Evolutionary conservation across 2,113 vertebrate species (phyloP), one percentile per base, ranked within the genome.

Genomic region (Bujurquina vittata): DNA sequence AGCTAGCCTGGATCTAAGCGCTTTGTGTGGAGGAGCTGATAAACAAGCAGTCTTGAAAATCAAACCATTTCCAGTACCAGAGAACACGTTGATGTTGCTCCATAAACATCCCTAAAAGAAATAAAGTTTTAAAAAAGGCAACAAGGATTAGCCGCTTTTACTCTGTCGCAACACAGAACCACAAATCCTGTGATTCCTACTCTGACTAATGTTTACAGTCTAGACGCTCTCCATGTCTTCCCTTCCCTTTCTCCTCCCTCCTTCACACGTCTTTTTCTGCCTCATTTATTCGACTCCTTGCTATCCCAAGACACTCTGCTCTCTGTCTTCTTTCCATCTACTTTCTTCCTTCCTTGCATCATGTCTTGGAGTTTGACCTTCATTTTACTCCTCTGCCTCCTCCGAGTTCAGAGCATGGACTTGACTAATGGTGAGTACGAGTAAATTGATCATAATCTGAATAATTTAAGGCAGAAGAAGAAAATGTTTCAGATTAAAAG

Each of bases 121-220:
- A 62, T 55, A 4, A 63, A 73, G 33, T 37, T 61, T 49, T 18
- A 1, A 26, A 56, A 40, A 56, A 75, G 85, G 20, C 58, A 59
- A 4, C 1, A 0, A 9, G 59, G 84, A 90, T 90, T 83, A 73
- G 4, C 7, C 59, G 22, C 3, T 77, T 75, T 81, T 20, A 22
- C 17, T 73, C 10, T 90, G 75, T 78, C 49, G 89, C 78, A 91
- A 92, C 84, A 40, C 83, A 12, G 15, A 79, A 77, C 90, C 84
- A 84, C 88, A 90, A 67, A 81, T 18, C 22, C 7, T 3, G 14
- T 55, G 55, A 58, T 60, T 37, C 26, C 65, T 69, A 75, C 46
- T 77, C 81, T 69, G 84, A 84, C 69, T 75, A 61, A 84, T 60
- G 65, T 22, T 43, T 43, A 37, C 55, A 83, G 91, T 90, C 91